These are phyloP conservation scores for Lingula anatina DNA, from an alignment of 2,888 invertebrate genomes.

Conservation along the genomic window DNA sequence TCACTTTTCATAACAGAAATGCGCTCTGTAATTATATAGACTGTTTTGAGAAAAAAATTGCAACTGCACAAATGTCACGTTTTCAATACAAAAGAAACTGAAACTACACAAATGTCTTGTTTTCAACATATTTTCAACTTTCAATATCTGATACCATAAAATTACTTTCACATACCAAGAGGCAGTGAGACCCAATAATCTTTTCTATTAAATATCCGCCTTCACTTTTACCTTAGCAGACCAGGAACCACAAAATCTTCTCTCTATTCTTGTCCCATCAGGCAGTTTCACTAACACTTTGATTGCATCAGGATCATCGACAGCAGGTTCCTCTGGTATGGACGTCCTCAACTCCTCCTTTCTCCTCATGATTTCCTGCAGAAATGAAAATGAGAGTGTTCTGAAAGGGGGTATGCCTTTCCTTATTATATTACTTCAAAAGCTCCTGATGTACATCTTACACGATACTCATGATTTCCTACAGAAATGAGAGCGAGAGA, in stretches of 20 bases:
- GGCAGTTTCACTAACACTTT: conserved; percentile 88
- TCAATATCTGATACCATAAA: too few species aligned
- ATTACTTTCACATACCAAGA: too few species aligned
- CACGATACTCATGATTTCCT: conserved; percentile 20
- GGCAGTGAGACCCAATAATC: too few species aligned
- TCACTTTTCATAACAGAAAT: neutral
- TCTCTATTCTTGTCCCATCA: conserved; percentile 78
- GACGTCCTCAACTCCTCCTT: conserved; percentile 51
- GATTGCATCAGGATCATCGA: conserved; percentile 66
- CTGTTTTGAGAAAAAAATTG: neutral
- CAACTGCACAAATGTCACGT: neutral
- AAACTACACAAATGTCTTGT: too few species aligned
- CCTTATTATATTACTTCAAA: too few species aligned
- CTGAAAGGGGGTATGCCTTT: too few species aligned
- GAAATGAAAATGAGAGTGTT: conserved; percentile 3
- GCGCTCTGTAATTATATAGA: neutral
- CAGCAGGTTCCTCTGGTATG: conserved; percentile 65
- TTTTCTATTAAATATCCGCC: too few species aligned
- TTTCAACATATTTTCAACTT: too few species aligned
- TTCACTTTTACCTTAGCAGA: conserved; percentile 80
- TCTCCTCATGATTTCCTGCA: conserved; percentile 47
- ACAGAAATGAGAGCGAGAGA: too few species aligned
- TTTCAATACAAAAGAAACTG: neutral
- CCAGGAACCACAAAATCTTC: conserved; percentile 76
- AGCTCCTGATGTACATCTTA: too few species aligned